phyloP scores from a whole-genome alignment of 2,113 vertebrate species.

The Kobus ellipsiprymnus region DNA sequence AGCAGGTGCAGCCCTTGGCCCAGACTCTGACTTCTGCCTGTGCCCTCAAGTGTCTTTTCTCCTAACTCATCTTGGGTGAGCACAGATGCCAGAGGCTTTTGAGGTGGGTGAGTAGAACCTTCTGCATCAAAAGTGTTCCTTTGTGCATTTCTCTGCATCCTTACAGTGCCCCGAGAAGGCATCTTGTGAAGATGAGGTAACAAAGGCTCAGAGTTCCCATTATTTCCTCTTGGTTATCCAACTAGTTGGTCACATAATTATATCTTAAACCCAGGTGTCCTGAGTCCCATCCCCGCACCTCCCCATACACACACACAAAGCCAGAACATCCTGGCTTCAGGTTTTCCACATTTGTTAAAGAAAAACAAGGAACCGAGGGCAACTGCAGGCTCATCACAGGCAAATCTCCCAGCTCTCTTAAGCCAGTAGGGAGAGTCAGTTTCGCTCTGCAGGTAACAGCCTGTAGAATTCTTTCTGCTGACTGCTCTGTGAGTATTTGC shows the following conservation, averaged over 20 bases:
- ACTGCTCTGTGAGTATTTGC: constrained; percentile 27
- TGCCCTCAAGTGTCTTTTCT: neutral
- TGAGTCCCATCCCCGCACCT: neutral
- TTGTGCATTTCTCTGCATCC: neutral
- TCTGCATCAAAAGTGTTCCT: neutral
- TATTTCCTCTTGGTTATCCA: neutral
- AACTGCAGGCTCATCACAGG: neutral
- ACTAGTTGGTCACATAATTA: neutral
- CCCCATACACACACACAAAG: fast-evolving
- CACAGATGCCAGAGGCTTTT: neutral
- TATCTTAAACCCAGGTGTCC: neutral
- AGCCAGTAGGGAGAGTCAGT: neutral
- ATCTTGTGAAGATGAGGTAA: neutral
- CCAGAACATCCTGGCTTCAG: neutral
- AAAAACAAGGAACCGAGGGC: neutral
- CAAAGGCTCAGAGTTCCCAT: neutral
- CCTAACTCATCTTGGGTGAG: neutral
- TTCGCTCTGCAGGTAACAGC: constrained; percentile 39
- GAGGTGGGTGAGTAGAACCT: neutral
- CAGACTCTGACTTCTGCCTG: neutral
- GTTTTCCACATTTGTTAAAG: neutral
- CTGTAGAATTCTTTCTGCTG: constrained; percentile 35
- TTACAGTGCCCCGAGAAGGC: neutral
- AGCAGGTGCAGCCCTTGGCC: neutral
- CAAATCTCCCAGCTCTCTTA: neutral